These are phyloP conservation scores for Melozone crissalis DNA, from an alignment of 2,113 vertebrate genomes.

Conservation along the genomic window DNA sequence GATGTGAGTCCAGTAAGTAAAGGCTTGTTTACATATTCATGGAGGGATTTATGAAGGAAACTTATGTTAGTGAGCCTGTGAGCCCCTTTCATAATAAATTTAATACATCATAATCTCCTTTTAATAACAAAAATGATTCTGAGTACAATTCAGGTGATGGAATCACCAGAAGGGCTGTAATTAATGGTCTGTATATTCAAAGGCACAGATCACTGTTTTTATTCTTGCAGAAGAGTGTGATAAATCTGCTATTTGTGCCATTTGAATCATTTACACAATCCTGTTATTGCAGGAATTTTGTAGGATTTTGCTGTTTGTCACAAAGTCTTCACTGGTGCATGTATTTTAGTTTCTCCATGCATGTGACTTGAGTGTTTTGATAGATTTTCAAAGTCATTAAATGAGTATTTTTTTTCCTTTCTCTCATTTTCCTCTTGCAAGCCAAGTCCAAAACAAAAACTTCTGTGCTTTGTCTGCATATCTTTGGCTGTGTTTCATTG, in stretches of 20 bases:
- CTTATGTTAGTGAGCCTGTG: not conserved
- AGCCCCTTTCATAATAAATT: not conserved
- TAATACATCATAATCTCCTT: not conserved
- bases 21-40: not conserved
- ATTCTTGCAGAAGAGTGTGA: not conserved
- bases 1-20: slow-evolving; percentile 1
- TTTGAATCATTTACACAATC: not conserved
- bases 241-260: not conserved
- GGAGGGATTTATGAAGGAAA: not conserved
- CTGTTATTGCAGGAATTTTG: not conserved
- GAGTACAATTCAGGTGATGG: not conserved
- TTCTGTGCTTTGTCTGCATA: slow-evolving; percentile 84
- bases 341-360: not conserved
- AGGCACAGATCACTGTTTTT: not conserved
- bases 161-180: not conserved
- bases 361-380: not conserved
- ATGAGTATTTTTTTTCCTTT: slow-evolving; percentile 24
- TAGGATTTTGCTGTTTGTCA: not conserved
- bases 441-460: slow-evolving; percentile 80
- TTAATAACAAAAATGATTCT: slow-evolving; percentile 14
- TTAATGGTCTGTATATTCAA: not conserved
- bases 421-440: slow-evolving; percentile 51
- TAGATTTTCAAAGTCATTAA: slow-evolving; percentile 67
- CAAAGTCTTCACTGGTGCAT: not conserved
- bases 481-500: slow-evolving; percentile 85